Percentiles rank a stretch among this genome's conserved stretches.
phyloP scores from a whole-genome alignment of 1,140 invertebrate species.

The Zaprionus ornatus region DNA sequence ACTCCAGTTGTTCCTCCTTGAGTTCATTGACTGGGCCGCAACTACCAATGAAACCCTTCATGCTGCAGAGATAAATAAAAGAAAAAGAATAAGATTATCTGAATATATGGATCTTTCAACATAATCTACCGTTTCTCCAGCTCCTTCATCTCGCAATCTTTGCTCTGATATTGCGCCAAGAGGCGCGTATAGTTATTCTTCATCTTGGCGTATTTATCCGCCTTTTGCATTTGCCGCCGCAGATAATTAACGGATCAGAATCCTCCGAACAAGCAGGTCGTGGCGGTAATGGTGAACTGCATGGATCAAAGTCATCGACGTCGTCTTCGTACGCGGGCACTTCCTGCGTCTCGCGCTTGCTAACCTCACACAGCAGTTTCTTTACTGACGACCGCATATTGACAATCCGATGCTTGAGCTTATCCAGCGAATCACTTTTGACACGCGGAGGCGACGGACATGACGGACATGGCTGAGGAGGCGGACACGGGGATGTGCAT shows the following conservation, averaged over 20 bases:
- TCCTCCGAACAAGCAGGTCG: conserved; percentile 57
- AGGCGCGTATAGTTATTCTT: conserved; percentile 79
- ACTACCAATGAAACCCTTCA: conserved; percentile 66
- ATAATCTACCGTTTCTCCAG: conserved; percentile 64
- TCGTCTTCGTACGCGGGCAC: conserved; percentile 15
- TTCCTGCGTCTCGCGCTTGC: conserved; percentile 45
- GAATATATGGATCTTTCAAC: no score
- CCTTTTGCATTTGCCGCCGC: conserved; percentile 73
- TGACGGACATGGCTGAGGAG: neutral
- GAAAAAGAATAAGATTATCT: no score
- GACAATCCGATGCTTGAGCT: conserved; percentile 65
- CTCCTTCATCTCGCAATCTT: conserved; percentile 78
- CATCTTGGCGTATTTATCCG: conserved; percentile 74
- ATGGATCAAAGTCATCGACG: conserved; percentile 14
- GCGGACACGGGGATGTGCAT: neutral
- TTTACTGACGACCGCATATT: conserved; percentile 70
- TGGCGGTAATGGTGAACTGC: neutral
- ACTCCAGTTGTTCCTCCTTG: conserved; percentile 85
- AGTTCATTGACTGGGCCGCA: conserved; percentile 62
- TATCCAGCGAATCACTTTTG: conserved; percentile 66
- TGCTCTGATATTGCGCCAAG: conserved; percentile 70
- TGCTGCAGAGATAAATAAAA: no score
- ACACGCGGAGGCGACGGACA: conserved; percentile 6
- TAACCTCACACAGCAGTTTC: conserved; percentile 67
- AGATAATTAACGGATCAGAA: conserved; percentile 68